Base-by-base conservation (phyloP, 1,140 invertebrate species). In the Scaptomyza hsui region DNA sequence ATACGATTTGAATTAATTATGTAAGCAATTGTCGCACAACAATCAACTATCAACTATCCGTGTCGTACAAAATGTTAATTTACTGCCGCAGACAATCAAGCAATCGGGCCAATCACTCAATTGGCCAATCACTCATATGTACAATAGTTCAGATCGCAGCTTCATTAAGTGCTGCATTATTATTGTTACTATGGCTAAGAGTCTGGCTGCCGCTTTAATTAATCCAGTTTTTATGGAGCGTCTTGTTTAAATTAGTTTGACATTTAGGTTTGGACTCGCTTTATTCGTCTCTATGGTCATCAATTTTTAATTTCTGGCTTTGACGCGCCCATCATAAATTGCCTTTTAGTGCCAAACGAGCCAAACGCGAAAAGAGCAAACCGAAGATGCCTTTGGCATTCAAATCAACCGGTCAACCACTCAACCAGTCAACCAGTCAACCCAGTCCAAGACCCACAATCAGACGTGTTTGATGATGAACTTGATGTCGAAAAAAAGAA, bases 161-260 rank as follows among this genome's bases (percentile, higher is more conserved):
- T 72, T 67, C 55, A 75, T 62, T 71, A 71, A 24, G 47, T 59
- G 49, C 24, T 21, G 13, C 37, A 53, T 52, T 71, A 24, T 24
- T 24, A 24, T 2, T 24, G 21, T 24, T 24, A 4, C 6, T 37
- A 24, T 24, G 24, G 6, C 24, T 24, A 6, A 24, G 4, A 24
- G 24, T 24, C 24, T 3, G 24, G 24, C 4, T 24, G 4, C 24
- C 24, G 24, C 24, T 24, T 21, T 21, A 86, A 88, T 88, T 86
- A 86, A 88, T 86, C 81, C 81, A 88, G 81, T 86, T 86, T 86
- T 86, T 75, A 81, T 86, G 70, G 78, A 74, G 71, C 74, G 64
- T 71, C 72, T 88, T 72, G 82, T 72, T 78, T 89, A 88, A 88
- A 88, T 88, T 88, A 88, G 82, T 88, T 88, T 88, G 82, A 88